phyloP scores from a whole-genome alignment of 2,888 invertebrate genomes.

The Leptinotarsa tumamoca region DNA sequence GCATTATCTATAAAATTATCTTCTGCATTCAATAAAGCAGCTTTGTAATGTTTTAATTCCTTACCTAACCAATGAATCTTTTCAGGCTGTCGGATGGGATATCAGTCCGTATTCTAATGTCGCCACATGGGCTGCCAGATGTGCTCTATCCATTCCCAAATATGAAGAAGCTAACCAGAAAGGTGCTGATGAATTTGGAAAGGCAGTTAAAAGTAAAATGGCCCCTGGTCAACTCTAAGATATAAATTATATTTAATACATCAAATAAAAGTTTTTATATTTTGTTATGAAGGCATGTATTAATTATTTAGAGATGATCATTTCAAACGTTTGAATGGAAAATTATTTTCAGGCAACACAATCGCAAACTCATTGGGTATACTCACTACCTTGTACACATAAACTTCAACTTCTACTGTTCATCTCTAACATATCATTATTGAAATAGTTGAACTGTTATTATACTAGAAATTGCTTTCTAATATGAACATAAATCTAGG shows the following conservation, averaged over 20 bases:
- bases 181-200: slow-evolving; percentile 72
- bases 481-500: too few relatives aligned
- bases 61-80: slow-evolving; percentile 35
- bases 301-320: not conserved
- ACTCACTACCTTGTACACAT: too few relatives aligned
- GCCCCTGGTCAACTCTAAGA: slow-evolving; percentile 61
- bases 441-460: too few relatives aligned
- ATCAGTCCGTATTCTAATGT: slow-evolving; percentile 71
- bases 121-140: slow-evolving; percentile 72
- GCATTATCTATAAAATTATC: too few relatives aligned
- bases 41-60: not conserved
- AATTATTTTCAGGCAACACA: too few relatives aligned
- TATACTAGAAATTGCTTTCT: too few relatives aligned
- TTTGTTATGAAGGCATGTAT: not conserved
- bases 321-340: too few relatives aligned
- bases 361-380: too few relatives aligned
- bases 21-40: too few relatives aligned
- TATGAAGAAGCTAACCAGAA: slow-evolving; percentile 71
- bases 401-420: too few relatives aligned
- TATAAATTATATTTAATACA: not conserved
- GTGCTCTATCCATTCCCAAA: slow-evolving; percentile 70
- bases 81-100: slow-evolving; percentile 73
- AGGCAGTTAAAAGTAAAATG: slow-evolving; percentile 70
- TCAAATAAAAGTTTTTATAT: not conserved
- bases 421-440: too few relatives aligned